Evolutionary conservation across 2,797 vertebrate species (phyloP), one percentile per base, ranked within the genome.

Genomic region (Telmatherina bonti): DNA sequence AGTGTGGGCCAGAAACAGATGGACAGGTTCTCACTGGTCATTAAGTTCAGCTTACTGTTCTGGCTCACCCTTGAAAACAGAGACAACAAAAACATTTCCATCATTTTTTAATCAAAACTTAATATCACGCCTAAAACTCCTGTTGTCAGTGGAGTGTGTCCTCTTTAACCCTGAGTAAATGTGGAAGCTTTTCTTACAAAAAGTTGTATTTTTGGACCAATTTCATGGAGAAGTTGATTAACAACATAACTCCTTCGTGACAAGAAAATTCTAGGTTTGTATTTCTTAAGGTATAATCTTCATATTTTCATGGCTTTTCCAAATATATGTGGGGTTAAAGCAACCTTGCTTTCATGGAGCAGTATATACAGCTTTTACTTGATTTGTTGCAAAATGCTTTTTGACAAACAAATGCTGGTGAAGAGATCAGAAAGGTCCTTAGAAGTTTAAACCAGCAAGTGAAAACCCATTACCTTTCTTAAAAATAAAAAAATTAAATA

Each of bases 1-100:
- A 99, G 74, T 0, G 97, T 99, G 45, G 97, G 97, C 97, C 97
- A 99, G 93, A 99, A 99, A 88, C 97, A 99, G 92, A 99, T 99
- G 89, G 97, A 99, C 69, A 99, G 89, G 93, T 99, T 99, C 78
- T 99, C 97, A 1, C 97, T 98, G 58, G 96, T 99, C 97, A 99
- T 99, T 90, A 98, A 92, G 88, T 99, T 99, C 77, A 96, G 52
- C 58, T 96, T 93, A 92, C 91, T 95, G 90, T 97, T 94, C 88
- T 97, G 96, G 92, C 96, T 97, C 78, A 99, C 97, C 88, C 97
- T 99, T n/a, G 0, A 0, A n/a, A 69, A 91, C 2, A 38, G 58
- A 93, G 85, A 88, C 93, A 94, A 0, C 51, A 31, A 45, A 41
- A 59, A 33, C n/a, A 4, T 1, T 7, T 11, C 1, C 20, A 33